Evolutionary conservation across 1,140 invertebrate genomes (phyloP), one percentile per base, ranked within the genome.

Genomic region (Pseudomyrmex pallidus): DNA sequence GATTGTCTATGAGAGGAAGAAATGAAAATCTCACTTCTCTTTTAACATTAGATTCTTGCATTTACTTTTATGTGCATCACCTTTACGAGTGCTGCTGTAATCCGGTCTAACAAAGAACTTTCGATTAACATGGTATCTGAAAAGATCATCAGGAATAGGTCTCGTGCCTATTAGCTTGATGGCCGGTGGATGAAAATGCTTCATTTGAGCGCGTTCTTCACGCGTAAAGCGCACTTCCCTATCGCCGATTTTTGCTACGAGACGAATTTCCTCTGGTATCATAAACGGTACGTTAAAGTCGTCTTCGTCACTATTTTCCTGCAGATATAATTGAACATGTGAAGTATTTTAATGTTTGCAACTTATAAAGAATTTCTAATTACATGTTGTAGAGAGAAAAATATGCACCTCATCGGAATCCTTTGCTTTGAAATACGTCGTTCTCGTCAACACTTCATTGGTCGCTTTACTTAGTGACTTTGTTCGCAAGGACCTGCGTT

Each of bases 131-230:
- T 92, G 89, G 44, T 86, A 85, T 50, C 66, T 70, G n/a, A 85
- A 59, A 1, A 82, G 74, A 61, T 91, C 85, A 10, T 77, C 50
- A 9, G n/a, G 63, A n/a, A 87, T 78, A 57, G 85, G 84, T 66
- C 88, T 89, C 8, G 89, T 64, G 1, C 87, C 88, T 25, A 92
- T 80, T 46, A 91, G 35, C 35, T 90, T 85, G 44, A 92, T 91
- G 12, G 82, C 88, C 20, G 57, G 59, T 9, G 64, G 13, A 56
- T 70, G 22, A 5, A 61, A 20, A 10, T 67, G 44, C 7, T 20
- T 44, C 15, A 91, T 50, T 15, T 9, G 8, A 10, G 3, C 67
- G 0, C 85, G 8, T 74, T 92, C 90, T 1, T 82, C 56, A 25
- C 9, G 7, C 1, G 72, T 73, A 44, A 92, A 90, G 56, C 35